Conservation (phyloP, 2,888 invertebrate genomes). For the Drosophila differens region DNA sequence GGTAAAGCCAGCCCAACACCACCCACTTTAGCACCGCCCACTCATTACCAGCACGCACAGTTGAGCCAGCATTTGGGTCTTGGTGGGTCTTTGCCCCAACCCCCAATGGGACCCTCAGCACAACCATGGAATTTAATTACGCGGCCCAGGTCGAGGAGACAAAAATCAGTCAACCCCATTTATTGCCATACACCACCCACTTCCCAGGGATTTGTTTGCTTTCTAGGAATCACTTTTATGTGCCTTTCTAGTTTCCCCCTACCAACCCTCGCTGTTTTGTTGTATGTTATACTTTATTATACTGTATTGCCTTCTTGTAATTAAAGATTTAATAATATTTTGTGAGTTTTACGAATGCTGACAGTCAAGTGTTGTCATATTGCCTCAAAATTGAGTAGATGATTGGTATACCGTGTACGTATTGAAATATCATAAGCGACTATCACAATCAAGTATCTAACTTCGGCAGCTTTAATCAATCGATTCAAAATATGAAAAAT, state of each 20-base stretch:
- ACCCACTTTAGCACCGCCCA: constrained; percentile 29
- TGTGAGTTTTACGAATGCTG: constrained; percentile 28
- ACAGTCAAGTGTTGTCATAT: constrained; percentile 15
- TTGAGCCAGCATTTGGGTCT: constrained; percentile 15
- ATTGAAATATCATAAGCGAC: background rate
- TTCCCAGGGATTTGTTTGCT: constrained; percentile 25
- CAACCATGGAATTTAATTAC: constrained; percentile 57
- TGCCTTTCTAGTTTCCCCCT: constrained; percentile 13
- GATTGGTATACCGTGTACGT: background rate
- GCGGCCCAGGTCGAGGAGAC: constrained; percentile 48
- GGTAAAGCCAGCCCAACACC: constrained; percentile 21
- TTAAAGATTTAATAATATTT: constrained; percentile 46
- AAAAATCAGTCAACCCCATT: constrained; percentile 52
- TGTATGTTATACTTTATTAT: background rate
- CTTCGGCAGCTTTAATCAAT: background rate
- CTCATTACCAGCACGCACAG: constrained; percentile 62
- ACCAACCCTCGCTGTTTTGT: background rate
- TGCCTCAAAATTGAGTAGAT: too few relatives aligned
- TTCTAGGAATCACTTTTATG: constrained; percentile 47
- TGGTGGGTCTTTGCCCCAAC: background rate
- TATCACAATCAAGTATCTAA: background rate
- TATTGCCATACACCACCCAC: constrained; percentile 3
- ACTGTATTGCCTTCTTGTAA: constrained; percentile 29
- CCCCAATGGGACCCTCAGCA: background rate
- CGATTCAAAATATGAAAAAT: background rate